These are phyloP conservation scores for Liposcelis brunnea DNA, from an alignment of 2,888 invertebrate species.

Conservation along the genomic window DNA sequence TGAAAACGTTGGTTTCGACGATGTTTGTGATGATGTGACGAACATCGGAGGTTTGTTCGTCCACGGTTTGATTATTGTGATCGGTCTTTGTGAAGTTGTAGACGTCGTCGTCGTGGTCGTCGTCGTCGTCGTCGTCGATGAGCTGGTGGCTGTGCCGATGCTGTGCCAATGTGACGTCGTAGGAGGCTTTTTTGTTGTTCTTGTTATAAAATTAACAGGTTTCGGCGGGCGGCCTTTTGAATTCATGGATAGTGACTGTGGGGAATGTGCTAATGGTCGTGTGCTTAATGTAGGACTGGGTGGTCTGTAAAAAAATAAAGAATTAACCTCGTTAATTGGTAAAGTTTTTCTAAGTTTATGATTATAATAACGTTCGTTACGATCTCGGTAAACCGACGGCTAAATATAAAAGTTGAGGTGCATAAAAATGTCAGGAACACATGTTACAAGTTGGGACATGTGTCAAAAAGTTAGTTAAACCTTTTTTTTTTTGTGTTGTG, in stretches of 20 bases:
- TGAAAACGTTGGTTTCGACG: neutral
- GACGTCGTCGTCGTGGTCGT: conserved; percentile 7
- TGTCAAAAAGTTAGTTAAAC: no score
- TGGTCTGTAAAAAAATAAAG: conserved; percentile 7
- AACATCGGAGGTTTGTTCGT: conserved; percentile 2
- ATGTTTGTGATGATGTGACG: conserved; percentile 4
- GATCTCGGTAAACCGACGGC: no score
- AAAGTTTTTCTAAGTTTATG: no score
- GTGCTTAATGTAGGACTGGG: conserved; percentile 11
- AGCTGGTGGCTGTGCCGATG: no score
- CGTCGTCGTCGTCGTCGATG: conserved; percentile 5
- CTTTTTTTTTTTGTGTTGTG: no score
- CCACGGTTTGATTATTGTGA: neutral
- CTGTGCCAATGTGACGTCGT: neutral
- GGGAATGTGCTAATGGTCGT: conserved; percentile 7
- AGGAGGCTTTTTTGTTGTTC: conserved; percentile 8
- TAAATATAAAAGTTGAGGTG: no score
- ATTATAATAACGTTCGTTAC: no score
- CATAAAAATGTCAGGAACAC: no score
- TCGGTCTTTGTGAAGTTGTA: conserved; percentile 5
- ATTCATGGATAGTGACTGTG: conserved; percentile 6
- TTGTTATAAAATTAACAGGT: conserved; percentile 1
- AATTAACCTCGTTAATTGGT: no score
- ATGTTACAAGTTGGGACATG: no score
- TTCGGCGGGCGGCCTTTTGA: conserved; percentile 7